phyloP scores from a whole-genome alignment of 2,113 vertebrate genomes.

The Chitala chitala region DNA sequence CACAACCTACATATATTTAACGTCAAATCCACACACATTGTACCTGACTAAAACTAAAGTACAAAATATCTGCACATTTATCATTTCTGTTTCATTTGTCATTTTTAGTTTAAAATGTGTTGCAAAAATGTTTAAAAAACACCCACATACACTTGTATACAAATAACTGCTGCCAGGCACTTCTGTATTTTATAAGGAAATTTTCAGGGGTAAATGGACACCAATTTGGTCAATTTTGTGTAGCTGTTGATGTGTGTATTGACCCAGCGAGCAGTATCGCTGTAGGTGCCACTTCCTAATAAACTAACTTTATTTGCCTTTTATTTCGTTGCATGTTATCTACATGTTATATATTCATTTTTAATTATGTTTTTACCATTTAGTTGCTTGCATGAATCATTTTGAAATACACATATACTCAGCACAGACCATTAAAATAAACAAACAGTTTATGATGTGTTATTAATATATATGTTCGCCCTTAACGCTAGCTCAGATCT shows the following conservation, averaged over 20 bases:
- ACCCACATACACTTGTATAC: not conserved
- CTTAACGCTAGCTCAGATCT: slow-evolving; percentile 9
- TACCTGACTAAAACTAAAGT: slow-evolving; percentile 1
- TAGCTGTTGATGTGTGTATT: no score
- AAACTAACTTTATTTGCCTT: slow-evolving; percentile 61
- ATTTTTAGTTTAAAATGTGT: no score
- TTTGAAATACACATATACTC: slow-evolving; percentile 34
- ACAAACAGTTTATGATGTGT: slow-evolving; percentile 10
- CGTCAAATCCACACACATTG: not conserved
- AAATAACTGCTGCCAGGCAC: not conserved
- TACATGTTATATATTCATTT: slow-evolving; percentile 27
- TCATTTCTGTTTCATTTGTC: no score
- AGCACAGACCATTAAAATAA: slow-evolving; percentile 39
- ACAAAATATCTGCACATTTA: no score
- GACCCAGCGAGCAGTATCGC: not conserved
- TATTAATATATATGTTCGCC: slow-evolving; percentile 1
- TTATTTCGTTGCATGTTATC: slow-evolving; percentile 53
- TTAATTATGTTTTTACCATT: slow-evolving; percentile 41
- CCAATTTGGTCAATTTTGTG: no score
- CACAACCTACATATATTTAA: not conserved
- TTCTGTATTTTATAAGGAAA: not conserved
- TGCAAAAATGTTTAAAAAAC: no score
- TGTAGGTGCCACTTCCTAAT: slow-evolving; percentile 29
- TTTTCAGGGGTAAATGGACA: not conserved
- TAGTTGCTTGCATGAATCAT: slow-evolving; percentile 53